Conservation (phyloP, 2,888 invertebrate species). For the Syrphus vitripennis region DNA sequence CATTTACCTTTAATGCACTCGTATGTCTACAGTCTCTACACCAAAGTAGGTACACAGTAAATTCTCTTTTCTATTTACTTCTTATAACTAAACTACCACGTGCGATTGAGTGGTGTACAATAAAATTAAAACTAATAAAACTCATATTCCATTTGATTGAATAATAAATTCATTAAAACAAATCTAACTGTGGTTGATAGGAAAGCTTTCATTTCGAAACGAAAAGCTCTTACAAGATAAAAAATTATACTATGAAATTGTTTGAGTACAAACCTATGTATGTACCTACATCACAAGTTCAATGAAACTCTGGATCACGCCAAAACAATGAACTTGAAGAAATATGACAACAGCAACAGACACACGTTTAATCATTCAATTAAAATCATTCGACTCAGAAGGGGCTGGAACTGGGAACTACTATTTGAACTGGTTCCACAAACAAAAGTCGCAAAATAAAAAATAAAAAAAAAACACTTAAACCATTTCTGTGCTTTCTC, state of each 20-base stretch:
- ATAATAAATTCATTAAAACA: neutral
- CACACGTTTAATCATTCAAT: conserved; percentile 13
- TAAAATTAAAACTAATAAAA: neutral
- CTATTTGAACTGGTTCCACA: neutral
- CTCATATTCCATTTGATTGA: neutral
- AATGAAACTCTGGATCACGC: neutral
- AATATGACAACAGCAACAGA: neutral
- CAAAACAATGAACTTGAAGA: neutral
- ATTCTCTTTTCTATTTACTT: neutral
- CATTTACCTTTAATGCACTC: neutral
- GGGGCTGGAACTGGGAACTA: neutral
- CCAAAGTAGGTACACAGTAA: neutral
- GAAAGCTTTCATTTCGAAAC: neutral
- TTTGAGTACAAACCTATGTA: too few species aligned
- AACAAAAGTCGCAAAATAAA: neutral
- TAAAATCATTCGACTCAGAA: neutral
- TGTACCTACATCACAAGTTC: conserved; percentile 10
- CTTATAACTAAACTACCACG: neutral
- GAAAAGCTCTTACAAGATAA: conserved; percentile 10
- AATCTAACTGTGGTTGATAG: neutral
- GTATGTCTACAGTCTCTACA: too few species aligned
- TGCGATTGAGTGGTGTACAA: neutral
- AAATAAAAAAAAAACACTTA: neutral
- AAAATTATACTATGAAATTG: neutral
- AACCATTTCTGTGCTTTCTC: conserved; percentile 20